These are phyloP conservation scores for Xenus cinereus DNA, from an alignment of 2,113 vertebrate species.

Conservation along the genomic window DNA sequence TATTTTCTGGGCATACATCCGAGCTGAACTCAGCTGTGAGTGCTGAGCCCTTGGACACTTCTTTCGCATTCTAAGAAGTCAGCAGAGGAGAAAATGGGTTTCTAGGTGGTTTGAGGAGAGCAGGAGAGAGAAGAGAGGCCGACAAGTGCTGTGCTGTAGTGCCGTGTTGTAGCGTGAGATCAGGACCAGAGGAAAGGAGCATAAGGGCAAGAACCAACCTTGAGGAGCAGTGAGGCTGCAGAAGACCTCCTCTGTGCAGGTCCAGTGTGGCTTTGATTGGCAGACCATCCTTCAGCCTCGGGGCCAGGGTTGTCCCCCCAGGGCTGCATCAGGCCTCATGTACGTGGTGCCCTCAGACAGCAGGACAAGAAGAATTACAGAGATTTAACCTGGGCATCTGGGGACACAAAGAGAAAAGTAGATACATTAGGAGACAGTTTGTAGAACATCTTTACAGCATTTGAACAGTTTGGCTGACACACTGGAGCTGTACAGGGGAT, in stretches of 20 bases:
- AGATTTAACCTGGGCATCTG: neutral
- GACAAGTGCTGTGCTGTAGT: neutral
- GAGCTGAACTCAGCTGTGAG: neutral
- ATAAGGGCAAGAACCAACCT: neutral
- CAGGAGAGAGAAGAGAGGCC: neutral
- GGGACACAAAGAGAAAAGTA: neutral
- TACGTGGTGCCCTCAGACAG: neutral
- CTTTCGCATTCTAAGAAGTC: neutral
- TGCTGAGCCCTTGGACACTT: neutral
- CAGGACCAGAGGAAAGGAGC: neutral
- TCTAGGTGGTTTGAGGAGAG: neutral
- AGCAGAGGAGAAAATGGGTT: constrained; percentile 8
- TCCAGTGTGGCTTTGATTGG: neutral
- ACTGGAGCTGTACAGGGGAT: accelerated
- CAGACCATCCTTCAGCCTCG: neutral
- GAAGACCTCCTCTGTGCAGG: neutral
- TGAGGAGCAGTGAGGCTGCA: neutral
- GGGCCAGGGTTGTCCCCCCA: neutral
- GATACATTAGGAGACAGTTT: neutral
- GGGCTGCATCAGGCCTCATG: neutral
- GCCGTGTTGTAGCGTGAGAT: accelerated
- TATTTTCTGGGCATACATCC: neutral
- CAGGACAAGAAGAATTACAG: neutral
- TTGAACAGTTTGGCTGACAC: neutral
- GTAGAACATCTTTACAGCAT: neutral